These are phyloP conservation scores for Athene cunicularia DNA, from an alignment of 2,113 vertebrate genomes.

Conservation along the genomic window DNA sequence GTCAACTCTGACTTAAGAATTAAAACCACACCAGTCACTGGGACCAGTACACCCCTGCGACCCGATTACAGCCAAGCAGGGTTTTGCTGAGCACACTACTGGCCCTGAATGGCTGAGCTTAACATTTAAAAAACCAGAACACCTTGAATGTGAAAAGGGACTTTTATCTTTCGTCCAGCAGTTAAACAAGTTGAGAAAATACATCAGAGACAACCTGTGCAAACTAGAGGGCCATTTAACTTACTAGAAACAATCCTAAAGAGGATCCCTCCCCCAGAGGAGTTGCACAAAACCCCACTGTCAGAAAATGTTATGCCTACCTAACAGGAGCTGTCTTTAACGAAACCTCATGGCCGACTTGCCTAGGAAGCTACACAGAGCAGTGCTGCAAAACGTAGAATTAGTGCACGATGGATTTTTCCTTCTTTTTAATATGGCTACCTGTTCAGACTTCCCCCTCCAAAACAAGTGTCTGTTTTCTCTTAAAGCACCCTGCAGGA, in stretches of 20 bases:
- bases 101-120: too few relatives aligned
- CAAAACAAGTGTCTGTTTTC: too few relatives aligned
- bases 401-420: too few relatives aligned
- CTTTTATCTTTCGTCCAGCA: background rate
- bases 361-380: too few relatives aligned
- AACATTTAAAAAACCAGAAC: background rate
- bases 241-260: background rate
- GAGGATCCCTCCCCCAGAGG: background rate
- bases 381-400: background rate
- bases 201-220: background rate
- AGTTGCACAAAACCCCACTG: background rate
- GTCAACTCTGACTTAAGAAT: background rate
- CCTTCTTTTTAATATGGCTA: too few relatives aligned
- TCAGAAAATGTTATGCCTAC: background rate
- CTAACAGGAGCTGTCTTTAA: background rate
- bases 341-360: too few relatives aligned
- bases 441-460: too few relatives aligned
- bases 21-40: background rate
- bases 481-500: background rate
- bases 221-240: background rate
- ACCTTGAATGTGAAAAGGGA: background rate
- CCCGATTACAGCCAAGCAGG: background rate
- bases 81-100: background rate
- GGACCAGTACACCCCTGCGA: background rate
- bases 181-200: background rate